phyloP scores from a whole-genome alignment of 2,888 invertebrate species.

The Buathra laborator region DNA sequence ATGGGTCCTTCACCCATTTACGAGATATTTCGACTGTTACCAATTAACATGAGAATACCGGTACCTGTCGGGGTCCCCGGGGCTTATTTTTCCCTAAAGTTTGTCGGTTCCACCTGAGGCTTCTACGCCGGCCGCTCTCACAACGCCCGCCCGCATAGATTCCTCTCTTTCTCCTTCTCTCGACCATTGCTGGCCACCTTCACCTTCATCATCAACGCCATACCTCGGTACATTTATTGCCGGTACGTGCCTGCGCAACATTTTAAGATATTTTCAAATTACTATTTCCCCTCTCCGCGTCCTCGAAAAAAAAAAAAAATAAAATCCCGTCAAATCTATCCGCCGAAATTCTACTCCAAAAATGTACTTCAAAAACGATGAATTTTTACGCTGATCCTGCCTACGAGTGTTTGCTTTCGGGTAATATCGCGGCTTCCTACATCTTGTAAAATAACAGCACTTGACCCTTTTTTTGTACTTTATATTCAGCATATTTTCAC shows the following conservation, averaged over 20 bases:
- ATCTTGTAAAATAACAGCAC: neutral
- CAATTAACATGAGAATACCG: conserved; percentile 83
- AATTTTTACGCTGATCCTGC: neutral
- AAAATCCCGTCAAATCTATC: conserved; percentile 45
- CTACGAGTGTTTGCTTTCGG: neutral
- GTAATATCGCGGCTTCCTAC: neutral
- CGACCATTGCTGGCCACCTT: conserved; percentile 41
- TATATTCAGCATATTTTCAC: neutral
- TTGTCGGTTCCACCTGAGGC: conserved; percentile 61
- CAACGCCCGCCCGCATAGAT: conserved; percentile 2
- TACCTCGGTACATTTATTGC: conserved; percentile 75
- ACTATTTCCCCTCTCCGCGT: conserved; percentile 13
- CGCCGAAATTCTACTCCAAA: conserved; percentile 10
- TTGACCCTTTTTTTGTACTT: neutral
- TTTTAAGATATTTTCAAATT: conserved; percentile 81
- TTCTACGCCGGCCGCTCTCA: conserved; percentile 21
- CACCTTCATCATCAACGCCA: conserved; percentile 59
- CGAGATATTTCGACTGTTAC: conserved; percentile 77
- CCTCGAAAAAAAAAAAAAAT: conserved; percentile 62
- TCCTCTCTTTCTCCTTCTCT: neutral
- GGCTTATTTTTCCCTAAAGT: conserved; percentile 43
- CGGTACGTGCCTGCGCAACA: conserved; percentile 84
- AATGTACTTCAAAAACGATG: neutral
- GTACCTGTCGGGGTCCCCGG: conserved; percentile 76
- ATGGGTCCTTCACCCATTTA: conserved; percentile 80